A percentile compares a stretch with the other conserved stretches of the same genome.
phyloP scores from a whole-genome alignment of 2,888 invertebrate species.

The Callimorpha dominula region DNA sequence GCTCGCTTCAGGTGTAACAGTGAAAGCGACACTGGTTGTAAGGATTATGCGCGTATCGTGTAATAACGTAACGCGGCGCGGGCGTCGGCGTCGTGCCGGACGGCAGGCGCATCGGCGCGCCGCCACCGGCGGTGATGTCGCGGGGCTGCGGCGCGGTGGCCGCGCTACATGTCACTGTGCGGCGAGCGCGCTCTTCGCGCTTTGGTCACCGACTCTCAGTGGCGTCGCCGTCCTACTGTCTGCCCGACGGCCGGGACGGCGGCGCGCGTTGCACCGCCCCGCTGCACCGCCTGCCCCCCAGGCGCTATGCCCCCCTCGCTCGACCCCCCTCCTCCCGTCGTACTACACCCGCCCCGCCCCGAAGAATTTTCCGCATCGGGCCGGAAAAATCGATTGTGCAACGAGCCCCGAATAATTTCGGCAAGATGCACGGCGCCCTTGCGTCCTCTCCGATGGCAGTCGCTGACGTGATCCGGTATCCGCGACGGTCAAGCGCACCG shows the following conservation, averaged over 20 bases:
- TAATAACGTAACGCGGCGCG: constrained; percentile 68
- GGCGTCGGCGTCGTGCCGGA: constrained; percentile 77
- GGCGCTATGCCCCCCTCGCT: constrained; percentile 68
- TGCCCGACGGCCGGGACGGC: constrained; percentile 79
- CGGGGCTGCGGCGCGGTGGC: constrained; percentile 82
- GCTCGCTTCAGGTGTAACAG: constrained; percentile 79
- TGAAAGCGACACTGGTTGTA: constrained; percentile 68
- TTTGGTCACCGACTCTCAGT: constrained; percentile 85
- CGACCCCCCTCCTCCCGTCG: constrained; percentile 69
- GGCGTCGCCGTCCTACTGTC: constrained; percentile 87
- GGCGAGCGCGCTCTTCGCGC: constrained; percentile 85
- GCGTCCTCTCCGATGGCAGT: constrained; percentile 67
- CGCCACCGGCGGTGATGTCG: constrained; percentile 79
- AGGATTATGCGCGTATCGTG: constrained; percentile 60
- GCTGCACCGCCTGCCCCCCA: constrained; percentile 85
- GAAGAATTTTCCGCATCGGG: constrained; percentile 87
- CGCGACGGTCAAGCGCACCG: constrained; percentile 77
- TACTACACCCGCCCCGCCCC: constrained; percentile 82
- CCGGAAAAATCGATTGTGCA: constrained; percentile 87
- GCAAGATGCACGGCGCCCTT: constrained; percentile 87
- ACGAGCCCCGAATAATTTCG: constrained; percentile 86
- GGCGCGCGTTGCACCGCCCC: constrained; percentile 86
- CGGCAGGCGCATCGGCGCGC: constrained; percentile 84
- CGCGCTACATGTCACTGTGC: constrained; percentile 85
- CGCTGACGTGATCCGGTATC: constrained; percentile 52